Conservation (phyloP, 2,797 vertebrate genomes). For the Leptatherina wallacei region DNA sequence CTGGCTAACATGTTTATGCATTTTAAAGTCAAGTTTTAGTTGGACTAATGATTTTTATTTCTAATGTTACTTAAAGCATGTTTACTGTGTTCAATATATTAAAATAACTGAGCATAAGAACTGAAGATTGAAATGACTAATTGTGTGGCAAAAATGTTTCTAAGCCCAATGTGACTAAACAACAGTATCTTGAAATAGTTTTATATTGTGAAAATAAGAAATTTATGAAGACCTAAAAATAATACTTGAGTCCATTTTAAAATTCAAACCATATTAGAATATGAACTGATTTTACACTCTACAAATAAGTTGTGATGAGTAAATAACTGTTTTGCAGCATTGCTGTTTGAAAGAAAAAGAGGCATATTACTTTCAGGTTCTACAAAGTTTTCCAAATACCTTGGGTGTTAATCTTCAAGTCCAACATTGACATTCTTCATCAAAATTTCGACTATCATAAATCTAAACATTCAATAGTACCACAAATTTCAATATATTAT, state of each 20-base stretch:
- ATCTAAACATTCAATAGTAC: neutral
- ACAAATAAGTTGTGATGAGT: constrained; percentile 2
- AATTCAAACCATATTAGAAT: neutral
- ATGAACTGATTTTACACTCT: neutral
- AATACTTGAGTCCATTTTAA: neutral
- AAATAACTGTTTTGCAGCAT: neutral
- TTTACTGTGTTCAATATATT: no score
- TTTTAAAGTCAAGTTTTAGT: no score
- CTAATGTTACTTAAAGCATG: no score
- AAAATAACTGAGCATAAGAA: no score
- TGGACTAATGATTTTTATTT: no score
- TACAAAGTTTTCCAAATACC: constrained; percentile 2
- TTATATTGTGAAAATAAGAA: no score
- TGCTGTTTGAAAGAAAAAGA: neutral
- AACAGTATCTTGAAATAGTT: no score
- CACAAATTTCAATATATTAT: neutral
- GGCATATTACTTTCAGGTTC: constrained; percentile 6
- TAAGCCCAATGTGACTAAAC: no score
- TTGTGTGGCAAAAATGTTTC: no score
- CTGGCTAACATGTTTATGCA: no score
- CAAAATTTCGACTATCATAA: neutral
- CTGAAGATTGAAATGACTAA: no score
- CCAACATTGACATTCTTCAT: neutral
- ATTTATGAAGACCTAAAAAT: no score
- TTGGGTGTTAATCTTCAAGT: constrained; percentile 1